Evolutionary conservation across 2,888 invertebrate genomes (phyloP).

Genomic region (Pyrrhosoma nymphula): DNA sequence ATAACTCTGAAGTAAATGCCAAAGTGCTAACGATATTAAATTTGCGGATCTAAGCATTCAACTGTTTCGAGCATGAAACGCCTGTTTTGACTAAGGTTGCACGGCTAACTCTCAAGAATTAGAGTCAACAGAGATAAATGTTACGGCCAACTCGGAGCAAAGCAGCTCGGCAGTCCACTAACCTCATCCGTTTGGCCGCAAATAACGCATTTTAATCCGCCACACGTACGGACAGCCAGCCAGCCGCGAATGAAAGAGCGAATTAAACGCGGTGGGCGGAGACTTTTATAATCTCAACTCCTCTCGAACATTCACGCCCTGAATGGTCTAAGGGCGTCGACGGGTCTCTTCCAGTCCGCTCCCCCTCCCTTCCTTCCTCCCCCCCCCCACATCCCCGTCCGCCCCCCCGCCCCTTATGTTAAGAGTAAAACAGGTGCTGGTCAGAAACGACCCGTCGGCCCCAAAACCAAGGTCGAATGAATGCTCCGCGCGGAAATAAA

Average conservation of each 20-base stretch:
- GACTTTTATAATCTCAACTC: background rate
- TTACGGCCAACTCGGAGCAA: background rate
- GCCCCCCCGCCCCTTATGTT: too few species aligned
- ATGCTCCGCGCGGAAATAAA: background rate
- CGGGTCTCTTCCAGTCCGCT: too few species aligned
- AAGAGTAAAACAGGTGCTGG: background rate
- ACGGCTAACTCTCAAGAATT: background rate
- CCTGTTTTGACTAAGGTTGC: too few species aligned
- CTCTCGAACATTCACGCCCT: background rate
- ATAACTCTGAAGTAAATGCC: too few species aligned
- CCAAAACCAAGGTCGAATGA: background rate
- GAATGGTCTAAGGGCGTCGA: background rate
- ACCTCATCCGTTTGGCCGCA: background rate
- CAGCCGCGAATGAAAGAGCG: background rate
- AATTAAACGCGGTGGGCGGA: background rate
- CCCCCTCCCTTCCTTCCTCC: background rate
- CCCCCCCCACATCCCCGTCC: too few species aligned
- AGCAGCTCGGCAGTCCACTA: too few species aligned
- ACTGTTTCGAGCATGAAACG: too few species aligned
- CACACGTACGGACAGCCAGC: background rate
- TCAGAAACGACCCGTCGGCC: background rate
- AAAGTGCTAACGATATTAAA: too few species aligned
- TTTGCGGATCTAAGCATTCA: too few species aligned
- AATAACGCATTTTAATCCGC: background rate
- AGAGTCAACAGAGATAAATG: background rate